Evolutionary conservation across 1,140 invertebrate genomes (phyloP), one percentile per base, ranked within the genome.

Genomic region (Campodea augens): DNA sequence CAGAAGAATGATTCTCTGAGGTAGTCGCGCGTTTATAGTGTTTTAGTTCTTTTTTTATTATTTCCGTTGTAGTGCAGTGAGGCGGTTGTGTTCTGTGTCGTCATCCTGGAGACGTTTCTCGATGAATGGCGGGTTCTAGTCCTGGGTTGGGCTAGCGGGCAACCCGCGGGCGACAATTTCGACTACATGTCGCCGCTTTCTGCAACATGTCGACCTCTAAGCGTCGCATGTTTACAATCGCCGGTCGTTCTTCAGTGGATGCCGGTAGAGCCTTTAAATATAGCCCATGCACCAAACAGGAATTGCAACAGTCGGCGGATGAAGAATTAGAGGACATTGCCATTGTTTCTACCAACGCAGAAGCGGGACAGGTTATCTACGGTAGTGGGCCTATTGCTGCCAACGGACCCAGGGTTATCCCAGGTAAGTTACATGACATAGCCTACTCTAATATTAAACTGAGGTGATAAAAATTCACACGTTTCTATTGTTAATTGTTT

Each of bases 331-430:
- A 68, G 42, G 64, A 68, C 46, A 66, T 69, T 40, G 60, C 66
- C 25, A 64, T 69, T 20, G 65, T 69, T 7, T 59, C 58, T 23
- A 54, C 52, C 38, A 60, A 61, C 49, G 58, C 61, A 15, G 58
- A 58, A 37, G 60, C 65, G 4, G 59, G 60, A 27, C 60, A 59
- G 44, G 60, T 65, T 47, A 63, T 57, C 25, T 65, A 65, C 50
- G 63, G 63, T 2, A 57, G 53, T 22, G 60, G 64, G 44, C 55
- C 57, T 24, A 54, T 61, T 39, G 66, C 66, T 5, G 64, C 65
- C 41, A 71, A 72, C 54, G 70, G 70, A 38, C 70, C 70, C 3
- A 54, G 66, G 21, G 59, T 65, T 19, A 59, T 70, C 20, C 67
- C 65, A 21, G 59, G 59, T 61, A 50, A 47, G 56, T 41, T 41